Percentiles rank a stretch among this genome's conserved stretches.
These are phyloP conservation scores for Petrolisthes cinctipes DNA, from an alignment of 2,888 invertebrate genomes.

Conservation along the genomic window DNA sequence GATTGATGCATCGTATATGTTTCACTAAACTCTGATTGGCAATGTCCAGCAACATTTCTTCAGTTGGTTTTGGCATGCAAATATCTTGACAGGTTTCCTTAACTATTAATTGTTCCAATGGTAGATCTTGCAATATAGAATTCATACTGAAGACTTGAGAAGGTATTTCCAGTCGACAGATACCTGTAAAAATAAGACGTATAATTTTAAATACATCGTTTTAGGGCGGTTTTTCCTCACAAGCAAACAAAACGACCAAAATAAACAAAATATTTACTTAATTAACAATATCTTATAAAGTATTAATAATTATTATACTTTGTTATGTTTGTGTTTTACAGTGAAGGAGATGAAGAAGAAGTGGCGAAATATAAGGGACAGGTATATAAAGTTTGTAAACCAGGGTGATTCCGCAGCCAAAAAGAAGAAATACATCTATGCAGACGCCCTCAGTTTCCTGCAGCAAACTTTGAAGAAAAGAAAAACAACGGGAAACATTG, in stretches of 20 bases:
- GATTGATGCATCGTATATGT: conserved; percentile 19
- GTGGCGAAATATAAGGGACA: conserved; percentile 27
- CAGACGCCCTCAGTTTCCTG: conserved; percentile 36
- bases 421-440: conserved; percentile 35
- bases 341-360: conserved; percentile 25
- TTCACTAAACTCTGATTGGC: conserved; percentile 18
- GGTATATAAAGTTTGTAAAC: conserved; percentile 28
- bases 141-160: conserved; percentile 27
- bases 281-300: neutral
- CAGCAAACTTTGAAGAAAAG: conserved; percentile 9
- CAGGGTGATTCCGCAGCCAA: conserved; percentile 20
- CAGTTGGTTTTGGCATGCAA: conserved; percentile 33
- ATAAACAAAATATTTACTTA: neutral
- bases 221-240: too few species aligned
- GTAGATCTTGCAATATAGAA: conserved; percentile 31
- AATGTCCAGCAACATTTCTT: conserved; percentile 26
- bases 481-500: conserved; percentile 15
- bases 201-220: neutral
- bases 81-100: conserved; percentile 30
- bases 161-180: conserved; percentile 34
- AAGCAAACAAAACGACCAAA: neutral
- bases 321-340: conserved; percentile 1
- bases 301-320: too few species aligned
- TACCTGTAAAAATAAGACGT: conserved; percentile 20
- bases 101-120: conserved; percentile 26